Base-by-base conservation (phyloP, 2,797 vertebrate species). In the Kryptopterus vitreolus region DNA sequence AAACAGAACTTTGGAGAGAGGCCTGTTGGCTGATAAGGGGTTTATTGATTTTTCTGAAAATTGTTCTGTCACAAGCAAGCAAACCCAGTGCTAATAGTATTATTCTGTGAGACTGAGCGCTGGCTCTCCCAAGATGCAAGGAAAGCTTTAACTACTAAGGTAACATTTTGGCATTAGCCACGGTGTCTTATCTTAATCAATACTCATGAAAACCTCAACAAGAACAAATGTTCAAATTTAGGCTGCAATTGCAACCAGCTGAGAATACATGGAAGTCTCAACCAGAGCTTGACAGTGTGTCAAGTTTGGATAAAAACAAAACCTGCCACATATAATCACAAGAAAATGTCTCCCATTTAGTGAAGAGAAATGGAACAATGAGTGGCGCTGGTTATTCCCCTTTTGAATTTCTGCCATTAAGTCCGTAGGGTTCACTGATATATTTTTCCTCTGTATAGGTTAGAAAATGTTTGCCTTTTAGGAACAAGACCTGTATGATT, bases 241-340 rank as follows among this genome's bases (percentile, higher is more conserved):
- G 31, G 38, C 81, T 84, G 86, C 46, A 71, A 87, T 81, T 78
- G 81, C 78, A 87, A 87, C 79, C 76, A 76, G 48, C 58, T 79
- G 52, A 80, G 38, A 66, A 59, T 81, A 86, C 74, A 85, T 80
- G 62, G 77, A 82, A 84, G 71, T 74, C 82, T 86, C 86, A 63
- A 82, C 84, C 85, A 80, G 59, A 87, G 81, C 76, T 86, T 80
- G 82, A 89, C 88, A 88, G 83, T 61, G 81, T 86, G 72, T 82
- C 80, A 77, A 79, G 71, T 48, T 58, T 88, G 46, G 78, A 83
- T 61, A 87, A 87, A 86, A 85, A 83, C 73, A 38, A 61, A 85
- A 81, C 59, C 63, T 75, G 83, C 70, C 76, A 82, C 79, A 86
- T 84, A 70, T 80, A 85, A 85, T 85, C 81, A 82, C 83, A 76